Evolutionary conservation across 2,113 vertebrate species (phyloP).

Genomic region (Notarius lentiginosus): DNA sequence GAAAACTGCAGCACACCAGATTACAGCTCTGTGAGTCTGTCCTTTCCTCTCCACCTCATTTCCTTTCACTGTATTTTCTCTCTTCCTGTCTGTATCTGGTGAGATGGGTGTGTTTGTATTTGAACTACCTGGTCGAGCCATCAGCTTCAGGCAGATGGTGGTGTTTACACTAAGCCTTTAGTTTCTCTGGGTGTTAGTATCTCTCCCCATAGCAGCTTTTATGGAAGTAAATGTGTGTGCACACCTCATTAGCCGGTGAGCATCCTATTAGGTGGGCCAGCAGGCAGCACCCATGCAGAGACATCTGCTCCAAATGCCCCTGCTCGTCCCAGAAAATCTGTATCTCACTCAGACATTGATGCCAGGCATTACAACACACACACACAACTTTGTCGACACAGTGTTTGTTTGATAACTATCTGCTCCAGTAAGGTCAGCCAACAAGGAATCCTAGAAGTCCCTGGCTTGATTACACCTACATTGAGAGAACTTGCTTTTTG

Average conservation of each 20-base stretch:
- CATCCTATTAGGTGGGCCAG: slow-evolving; percentile 24
- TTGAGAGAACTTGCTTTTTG: background rate
- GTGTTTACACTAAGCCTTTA: slow-evolving; percentile 44
- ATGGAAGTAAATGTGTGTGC: slow-evolving; percentile 30
- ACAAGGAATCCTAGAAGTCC: background rate
- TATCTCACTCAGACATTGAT: slow-evolving; percentile 19
- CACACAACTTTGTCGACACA: background rate
- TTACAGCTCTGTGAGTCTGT: background rate
- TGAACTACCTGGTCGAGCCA: slow-evolving; percentile 47
- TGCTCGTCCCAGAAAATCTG: slow-evolving; percentile 33
- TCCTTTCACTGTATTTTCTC: background rate
- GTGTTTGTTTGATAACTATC: slow-evolving; percentile 1
- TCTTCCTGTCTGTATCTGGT: background rate
- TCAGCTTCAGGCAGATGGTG: slow-evolving; percentile 52
- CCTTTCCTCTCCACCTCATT: background rate
- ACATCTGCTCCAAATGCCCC: slow-evolving; percentile 50
- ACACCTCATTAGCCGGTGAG: slow-evolving; percentile 47
- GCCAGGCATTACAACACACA: slow-evolving; percentile 28
- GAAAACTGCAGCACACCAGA: background rate
- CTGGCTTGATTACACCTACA: background rate
- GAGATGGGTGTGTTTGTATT: slow-evolving; percentile 48
- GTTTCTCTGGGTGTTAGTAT: slow-evolving; percentile 35
- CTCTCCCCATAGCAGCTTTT: slow-evolving; percentile 39
- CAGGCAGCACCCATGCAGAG: slow-evolving; percentile 26
- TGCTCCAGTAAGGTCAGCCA: slow-evolving; percentile 35